Evolutionary conservation across 2,888 invertebrate genomes (phyloP).

Genomic region (Dione juno): DNA sequence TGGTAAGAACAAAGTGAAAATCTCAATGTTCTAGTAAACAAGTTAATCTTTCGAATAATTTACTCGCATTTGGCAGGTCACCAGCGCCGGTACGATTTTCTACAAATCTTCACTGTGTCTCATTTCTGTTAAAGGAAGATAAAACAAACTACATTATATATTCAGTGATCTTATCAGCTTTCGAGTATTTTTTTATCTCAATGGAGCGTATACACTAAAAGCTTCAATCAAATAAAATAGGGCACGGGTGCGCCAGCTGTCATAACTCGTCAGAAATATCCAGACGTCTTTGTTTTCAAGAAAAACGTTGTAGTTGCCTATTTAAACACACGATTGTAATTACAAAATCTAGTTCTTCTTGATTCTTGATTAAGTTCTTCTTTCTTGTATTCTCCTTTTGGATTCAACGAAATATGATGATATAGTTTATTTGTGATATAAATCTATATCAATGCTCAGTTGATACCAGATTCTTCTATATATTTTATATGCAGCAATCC

Average conservation of each 20-base stretch:
- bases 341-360: neutral
- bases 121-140: slow-evolving; percentile 11
- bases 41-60: neutral
- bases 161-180: slow-evolving; percentile 27
- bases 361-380: neutral
- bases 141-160: slow-evolving; percentile 11
- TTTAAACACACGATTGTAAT: neutral
- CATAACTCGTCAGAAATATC: slow-evolving; percentile 41
- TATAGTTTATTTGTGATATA: no score
- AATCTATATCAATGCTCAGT: no score
- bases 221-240: slow-evolving; percentile 38
- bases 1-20: neutral
- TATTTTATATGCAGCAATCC: no score
- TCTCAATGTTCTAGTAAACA: neutral
- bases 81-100: slow-evolving; percentile 8
- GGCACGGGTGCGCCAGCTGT: slow-evolving; percentile 43
- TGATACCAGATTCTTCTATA: no score
- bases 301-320: slow-evolving; percentile 8
- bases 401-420: neutral
- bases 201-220: slow-evolving; percentile 22
- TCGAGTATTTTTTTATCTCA: slow-evolving; percentile 25
- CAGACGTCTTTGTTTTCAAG: slow-evolving; percentile 9
- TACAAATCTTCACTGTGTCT: neutral
- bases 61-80: slow-evolving; percentile 25
- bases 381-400: neutral